Percentiles rank a stretch among this genome's conserved stretches.
Conservation (phyloP, 1,140 invertebrate species). For the Diuraphis noxia region DNA sequence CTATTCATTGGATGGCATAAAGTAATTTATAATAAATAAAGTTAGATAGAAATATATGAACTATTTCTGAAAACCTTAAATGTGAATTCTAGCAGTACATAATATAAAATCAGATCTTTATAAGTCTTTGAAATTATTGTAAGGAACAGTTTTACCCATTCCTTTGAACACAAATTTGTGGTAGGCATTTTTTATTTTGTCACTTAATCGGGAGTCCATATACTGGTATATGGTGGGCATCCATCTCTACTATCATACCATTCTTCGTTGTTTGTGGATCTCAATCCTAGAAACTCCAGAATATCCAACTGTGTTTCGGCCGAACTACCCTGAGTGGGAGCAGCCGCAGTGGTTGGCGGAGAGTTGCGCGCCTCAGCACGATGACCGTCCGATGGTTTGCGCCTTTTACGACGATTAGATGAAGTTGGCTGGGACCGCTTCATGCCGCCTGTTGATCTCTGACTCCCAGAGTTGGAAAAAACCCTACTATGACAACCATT, state of each 20-base stretch:
- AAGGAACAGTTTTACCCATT: neutral
- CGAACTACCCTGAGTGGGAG: neutral
- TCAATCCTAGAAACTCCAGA: too few relatives aligned
- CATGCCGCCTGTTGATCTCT: neutral
- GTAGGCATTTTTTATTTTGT: neutral
- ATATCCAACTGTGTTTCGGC: neutral
- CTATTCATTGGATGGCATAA: neutral
- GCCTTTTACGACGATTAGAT: neutral
- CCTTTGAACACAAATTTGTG: slow-evolving; percentile 1
- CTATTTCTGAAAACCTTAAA: neutral
- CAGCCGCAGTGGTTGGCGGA: neutral
- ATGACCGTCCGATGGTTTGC: neutral
- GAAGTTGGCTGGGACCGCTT: neutral
- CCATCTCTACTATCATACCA: neutral
- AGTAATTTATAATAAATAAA: neutral
- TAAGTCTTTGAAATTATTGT: neutral
- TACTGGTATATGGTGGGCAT: neutral
- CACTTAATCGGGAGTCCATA: neutral
- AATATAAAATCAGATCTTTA: neutral
- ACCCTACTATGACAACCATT: too few relatives aligned
- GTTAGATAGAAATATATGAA: neutral
- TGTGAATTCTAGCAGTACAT: neutral
- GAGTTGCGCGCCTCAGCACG: too few relatives aligned
- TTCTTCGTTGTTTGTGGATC: too few relatives aligned
- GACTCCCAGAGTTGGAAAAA: too few relatives aligned